These are phyloP conservation scores for Cylindroiulus punctatus DNA, from an alignment of 2,888 invertebrate species.

Conservation along the genomic window DNA sequence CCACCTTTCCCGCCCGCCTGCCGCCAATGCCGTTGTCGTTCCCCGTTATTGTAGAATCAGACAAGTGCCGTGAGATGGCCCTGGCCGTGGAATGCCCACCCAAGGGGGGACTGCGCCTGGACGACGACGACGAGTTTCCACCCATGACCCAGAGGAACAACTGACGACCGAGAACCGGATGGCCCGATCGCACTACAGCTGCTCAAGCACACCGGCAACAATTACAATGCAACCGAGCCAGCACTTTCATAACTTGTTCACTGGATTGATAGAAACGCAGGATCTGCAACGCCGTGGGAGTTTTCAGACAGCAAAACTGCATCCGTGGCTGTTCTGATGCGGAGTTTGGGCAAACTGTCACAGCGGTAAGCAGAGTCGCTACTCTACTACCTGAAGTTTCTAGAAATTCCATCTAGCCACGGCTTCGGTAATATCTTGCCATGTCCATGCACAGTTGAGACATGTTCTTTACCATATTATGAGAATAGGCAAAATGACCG, in stretches of 20 bases:
- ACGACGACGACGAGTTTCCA: slow-evolving; percentile 85
- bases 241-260: not conserved
- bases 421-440: not conserved
- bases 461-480: not conserved
- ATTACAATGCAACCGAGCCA: not conserved
- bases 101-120: slow-evolving; percentile 77
- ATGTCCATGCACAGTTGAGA: not conserved
- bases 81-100: slow-evolving; percentile 76
- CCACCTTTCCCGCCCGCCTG: slow-evolving; percentile 39
- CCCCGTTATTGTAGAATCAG: slow-evolving; percentile 72
- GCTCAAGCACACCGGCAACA: not conserved
- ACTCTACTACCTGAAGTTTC: not conserved
- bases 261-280: not conserved
- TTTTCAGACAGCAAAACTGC: not conserved
- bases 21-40: slow-evolving; percentile 26
- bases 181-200: not conserved
- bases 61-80: slow-evolving; percentile 76
- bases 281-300: not conserved
- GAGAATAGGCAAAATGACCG: not conserved
- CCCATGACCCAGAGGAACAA: slow-evolving; percentile 74
- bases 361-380: not conserved
- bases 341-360: not conserved
- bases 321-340: not conserved
- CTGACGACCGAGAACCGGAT: slow-evolving; percentile 59
- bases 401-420: not conserved